phyloP scores from a whole-genome alignment of 2,888 invertebrate genomes.

The Pseudeuparius sepicola region DNA sequence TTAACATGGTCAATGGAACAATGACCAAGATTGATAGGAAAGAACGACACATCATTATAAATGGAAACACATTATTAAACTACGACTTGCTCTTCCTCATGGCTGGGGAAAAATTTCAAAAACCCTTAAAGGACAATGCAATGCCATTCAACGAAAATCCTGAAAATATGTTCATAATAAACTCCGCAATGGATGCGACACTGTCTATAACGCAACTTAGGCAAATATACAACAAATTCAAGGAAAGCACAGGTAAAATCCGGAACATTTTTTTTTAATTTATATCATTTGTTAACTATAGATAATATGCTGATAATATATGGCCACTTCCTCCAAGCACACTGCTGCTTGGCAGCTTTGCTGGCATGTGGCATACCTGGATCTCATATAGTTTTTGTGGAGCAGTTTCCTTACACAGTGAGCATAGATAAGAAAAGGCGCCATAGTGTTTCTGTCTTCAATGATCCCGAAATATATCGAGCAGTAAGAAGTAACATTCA shows the following conservation, averaged over 20 bases:
- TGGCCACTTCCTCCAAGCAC: slow-evolving; percentile 55
- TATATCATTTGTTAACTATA: too few relatives aligned
- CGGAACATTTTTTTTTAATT: too few relatives aligned
- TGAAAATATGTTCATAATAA: slow-evolving; percentile 52
- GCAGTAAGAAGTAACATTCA: slow-evolving; percentile 34
- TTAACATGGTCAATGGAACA: slow-evolving; percentile 51
- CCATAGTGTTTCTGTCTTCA: slow-evolving; percentile 30
- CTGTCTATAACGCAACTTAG: slow-evolving; percentile 38
- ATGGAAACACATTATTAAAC: slow-evolving; percentile 35
- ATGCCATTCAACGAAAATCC: slow-evolving; percentile 36
- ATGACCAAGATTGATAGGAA: slow-evolving; percentile 37
- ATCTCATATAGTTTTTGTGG: slow-evolving; percentile 49
- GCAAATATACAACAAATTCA: slow-evolving; percentile 18
- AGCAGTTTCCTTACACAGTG: slow-evolving; percentile 38
- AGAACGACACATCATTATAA: slow-evolving; percentile 48
- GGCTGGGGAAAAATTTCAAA: slow-evolving; percentile 48
- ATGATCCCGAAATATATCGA: slow-evolving; percentile 43
- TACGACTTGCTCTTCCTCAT: slow-evolving; percentile 50
- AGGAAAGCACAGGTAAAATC: slow-evolving; percentile 5
- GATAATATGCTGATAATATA: slow-evolving; percentile 62
- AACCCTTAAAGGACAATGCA: slow-evolving; percentile 36
- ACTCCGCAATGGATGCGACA: slow-evolving; percentile 46
- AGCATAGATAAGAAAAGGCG: slow-evolving; percentile 24
- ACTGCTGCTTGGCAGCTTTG: slow-evolving; percentile 54
- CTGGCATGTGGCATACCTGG: slow-evolving; percentile 48